These are phyloP conservation scores for Gymnopithys bicolor DNA, from an alignment of 2,797 vertebrate species.

Conservation along the genomic window DNA sequence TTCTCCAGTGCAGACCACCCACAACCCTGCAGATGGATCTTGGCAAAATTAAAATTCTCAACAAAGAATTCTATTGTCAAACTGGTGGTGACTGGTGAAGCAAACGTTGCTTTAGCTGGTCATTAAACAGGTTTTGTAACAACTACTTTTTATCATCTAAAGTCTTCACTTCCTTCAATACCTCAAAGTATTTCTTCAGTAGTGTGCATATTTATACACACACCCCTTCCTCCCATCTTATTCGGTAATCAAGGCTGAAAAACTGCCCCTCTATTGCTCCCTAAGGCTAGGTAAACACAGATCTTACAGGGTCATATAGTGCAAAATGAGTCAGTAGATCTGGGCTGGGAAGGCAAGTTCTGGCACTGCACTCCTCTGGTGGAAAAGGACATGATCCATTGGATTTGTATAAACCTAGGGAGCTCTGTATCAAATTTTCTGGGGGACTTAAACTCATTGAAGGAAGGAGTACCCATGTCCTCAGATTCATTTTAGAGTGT, in stretches of 20 bases:
- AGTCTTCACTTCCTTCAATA: neutral
- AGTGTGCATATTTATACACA: neutral
- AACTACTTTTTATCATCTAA: neutral
- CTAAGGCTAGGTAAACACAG: neutral
- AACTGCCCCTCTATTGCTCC: neutral
- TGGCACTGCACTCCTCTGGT: fast-evolving
- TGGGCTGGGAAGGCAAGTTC: neutral
- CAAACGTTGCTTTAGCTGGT: neutral
- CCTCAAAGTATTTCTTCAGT: neutral
- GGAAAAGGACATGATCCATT: neutral
- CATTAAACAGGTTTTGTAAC: neutral
- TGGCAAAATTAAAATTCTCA: neutral
- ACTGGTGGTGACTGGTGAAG: neutral
- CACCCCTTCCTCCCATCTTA: neutral
- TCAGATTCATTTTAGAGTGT: neutral
- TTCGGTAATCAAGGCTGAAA: neutral
- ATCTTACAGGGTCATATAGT: neutral
- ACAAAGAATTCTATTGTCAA: neutral
- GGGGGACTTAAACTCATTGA: neutral
- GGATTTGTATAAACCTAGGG: fast-evolving
- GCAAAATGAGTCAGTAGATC: neutral
- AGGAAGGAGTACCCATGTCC: neutral
- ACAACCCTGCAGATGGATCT: neutral
- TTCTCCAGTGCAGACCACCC: slow-evolving; percentile 24
- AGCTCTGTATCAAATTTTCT: neutral